Base-by-base conservation (phyloP, 2,888 invertebrate species). In the Agrochola circellaris region DNA sequence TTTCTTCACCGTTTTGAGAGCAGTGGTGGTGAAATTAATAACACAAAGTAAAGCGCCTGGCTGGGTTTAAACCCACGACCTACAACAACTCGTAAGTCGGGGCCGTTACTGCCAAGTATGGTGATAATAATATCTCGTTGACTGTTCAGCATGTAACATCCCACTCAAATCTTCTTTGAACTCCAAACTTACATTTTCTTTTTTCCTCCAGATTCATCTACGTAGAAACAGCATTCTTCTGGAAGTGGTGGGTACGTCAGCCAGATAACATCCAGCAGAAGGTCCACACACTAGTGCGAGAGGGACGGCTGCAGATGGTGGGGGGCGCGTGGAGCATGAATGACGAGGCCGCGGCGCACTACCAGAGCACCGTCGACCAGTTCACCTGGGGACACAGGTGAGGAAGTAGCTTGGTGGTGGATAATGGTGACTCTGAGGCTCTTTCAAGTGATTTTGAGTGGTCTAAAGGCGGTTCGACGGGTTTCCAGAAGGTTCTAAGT, bases 281-380 rank as follows among this genome's bases (percentile, higher is more conserved):
- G 78, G 98, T 99, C 0, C 97, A 97, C 77, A 94, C 95, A 13
- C 95, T 99, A 51, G 98, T 99, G 0, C 95, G 97, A 0, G 97
- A 97, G 84, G 98, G 98, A 0, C 97, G 98, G 81, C 94, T 98
- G 51, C 98, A 98, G 95, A 98, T 98, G 82, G 97, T 98, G 11
- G 97, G 98, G 0, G 98, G 98, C 0, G 98, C 97, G 0, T 98
- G 98, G 98, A 98, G 97, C 86, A 98, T 98, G 98, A 98, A 98
- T 89, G 99, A 99, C 87, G 97, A 98, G 91, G 98, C 98, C 0
- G 97, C 97, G 0, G 97, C 97, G 0, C 97, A 98, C 87, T 98
- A 98, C 89, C 98, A 98, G 81, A 97, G 97, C 26, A 97, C 97
- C 2, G 97, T 98, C 1, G 98, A 98, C 90, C 98, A 98, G 92